A percentile compares a stretch with the other conserved stretches of the same genome.
Evolutionary conservation across 2,113 vertebrate species (phyloP).

Genomic region (Catharus fuscescens): DNA sequence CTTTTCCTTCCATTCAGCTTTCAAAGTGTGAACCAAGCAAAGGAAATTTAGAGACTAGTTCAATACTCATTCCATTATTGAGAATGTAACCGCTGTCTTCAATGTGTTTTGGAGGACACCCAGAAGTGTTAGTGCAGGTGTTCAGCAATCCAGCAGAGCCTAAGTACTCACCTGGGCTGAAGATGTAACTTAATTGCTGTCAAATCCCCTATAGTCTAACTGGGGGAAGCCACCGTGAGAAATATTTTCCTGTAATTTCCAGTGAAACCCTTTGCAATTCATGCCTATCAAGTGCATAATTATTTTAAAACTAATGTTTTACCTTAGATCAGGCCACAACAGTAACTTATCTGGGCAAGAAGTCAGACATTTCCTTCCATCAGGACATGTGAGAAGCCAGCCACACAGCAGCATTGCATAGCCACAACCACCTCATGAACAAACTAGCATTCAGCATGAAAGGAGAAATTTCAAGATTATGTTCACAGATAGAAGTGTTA

Average conservation of each 20-base stretch:
- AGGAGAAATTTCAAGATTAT: not conserved
- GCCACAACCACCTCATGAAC: accelerated
- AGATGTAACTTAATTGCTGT: not conserved
- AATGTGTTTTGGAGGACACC: not conserved
- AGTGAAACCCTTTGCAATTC: not conserved
- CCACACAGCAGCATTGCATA: not conserved
- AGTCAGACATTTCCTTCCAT: not conserved
- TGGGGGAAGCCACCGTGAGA: accelerated
- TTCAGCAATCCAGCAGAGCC: not conserved
- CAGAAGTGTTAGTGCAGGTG: not conserved
- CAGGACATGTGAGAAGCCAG: not conserved
- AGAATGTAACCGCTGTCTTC: not conserved
- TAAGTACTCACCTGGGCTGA: not conserved
- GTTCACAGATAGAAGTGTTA: not conserved
- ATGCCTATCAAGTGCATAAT: not conserved
- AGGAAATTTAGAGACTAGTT: not conserved
- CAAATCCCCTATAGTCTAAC: accelerated
- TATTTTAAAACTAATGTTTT: not conserved
- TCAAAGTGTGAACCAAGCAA: not conserved
- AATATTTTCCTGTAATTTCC: not conserved
- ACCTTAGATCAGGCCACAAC: not conserved
- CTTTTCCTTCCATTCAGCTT: not conserved
- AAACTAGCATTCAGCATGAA: not conserved
- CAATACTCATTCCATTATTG: not conserved
- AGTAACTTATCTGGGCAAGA: not conserved